Base-by-base conservation (phyloP, 2,113 vertebrate species). In the Forbesichthys papilliferus region DNA sequence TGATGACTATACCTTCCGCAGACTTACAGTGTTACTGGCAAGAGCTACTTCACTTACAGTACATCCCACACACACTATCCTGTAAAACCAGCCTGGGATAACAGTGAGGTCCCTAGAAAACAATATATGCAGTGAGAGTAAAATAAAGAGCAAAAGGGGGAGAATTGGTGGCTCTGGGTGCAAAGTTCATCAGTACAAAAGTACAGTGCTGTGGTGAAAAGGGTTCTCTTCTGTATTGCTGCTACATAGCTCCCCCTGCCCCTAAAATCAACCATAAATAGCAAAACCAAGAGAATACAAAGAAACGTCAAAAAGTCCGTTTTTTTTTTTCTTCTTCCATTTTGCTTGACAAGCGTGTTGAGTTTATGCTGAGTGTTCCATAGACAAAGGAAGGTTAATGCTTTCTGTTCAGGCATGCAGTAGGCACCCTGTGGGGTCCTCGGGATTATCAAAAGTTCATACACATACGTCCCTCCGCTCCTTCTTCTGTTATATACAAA, bases 381-480 rank as follows among this genome's bases (percentile, higher is more conserved):
- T 92, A 93, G 89, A 93, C 89, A 90, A 92, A 89, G 89, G 88
- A 92, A 91, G 89, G 93, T 90, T 91, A 93, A 90, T 91, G 86
- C 82, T 93, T 90, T 94, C 91, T 93, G 85, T 86, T 92, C 94
- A 94, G 93, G 93, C 94, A 95, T 93, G 94, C 93, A 93, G 88
- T 92, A 95, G 94, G 94, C 94, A 94, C 94, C 93, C 91, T 93
- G 92, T 92, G 91, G 92, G 93, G 86, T 95, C 92, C 86, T 89
- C 70, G n/a, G 73, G 80, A 82, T 87, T 94, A 94, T 86, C 88
- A 93, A 93, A 89, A 89, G 87, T 94, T 94, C 93, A 92, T 94
- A 94, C 93, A 93, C 90, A 68, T 85, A 85, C 69, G 75, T 87
- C 84, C 84, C 80, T 83, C 62, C 79, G 85, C 83, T 88, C 84